Evolutionary conservation across 1,140 invertebrate species (phyloP).

Genomic region (Colletes latitarsis): DNA sequence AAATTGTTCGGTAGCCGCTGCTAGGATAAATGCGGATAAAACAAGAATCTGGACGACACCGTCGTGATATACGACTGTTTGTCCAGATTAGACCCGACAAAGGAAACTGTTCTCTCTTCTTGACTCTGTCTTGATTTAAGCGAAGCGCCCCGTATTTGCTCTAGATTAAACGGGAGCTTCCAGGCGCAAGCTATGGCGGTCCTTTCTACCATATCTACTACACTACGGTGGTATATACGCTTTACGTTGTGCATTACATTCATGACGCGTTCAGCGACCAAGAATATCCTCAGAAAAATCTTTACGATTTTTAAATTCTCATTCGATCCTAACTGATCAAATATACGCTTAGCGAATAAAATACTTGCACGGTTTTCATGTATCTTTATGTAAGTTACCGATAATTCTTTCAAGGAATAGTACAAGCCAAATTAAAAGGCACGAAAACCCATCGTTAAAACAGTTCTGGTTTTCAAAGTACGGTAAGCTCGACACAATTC

Average conservation of each 20-base stretch:
- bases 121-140: slow-evolving; percentile 67
- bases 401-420: no score
- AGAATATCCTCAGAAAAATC: slow-evolving; percentile 4
- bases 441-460: not conserved
- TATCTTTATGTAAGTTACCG: no score
- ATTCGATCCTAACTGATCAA: not conserved
- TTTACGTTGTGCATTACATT: slow-evolving; percentile 48
- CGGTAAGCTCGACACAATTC: no score
- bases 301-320: not conserved
- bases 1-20: slow-evolving; percentile 41
- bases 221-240: not conserved
- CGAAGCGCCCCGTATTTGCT: slow-evolving; percentile 70
- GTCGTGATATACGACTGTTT: slow-evolving; percentile 68
- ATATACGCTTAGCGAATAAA: not conserved
- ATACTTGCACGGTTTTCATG: no score
- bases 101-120: slow-evolving; percentile 67
- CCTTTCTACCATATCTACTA: slow-evolving; percentile 43
- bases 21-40: slow-evolving; percentile 58
- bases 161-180: slow-evolving; percentile 69
- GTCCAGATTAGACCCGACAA: slow-evolving; percentile 75
- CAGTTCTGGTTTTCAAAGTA: not conserved
- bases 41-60: slow-evolving; percentile 31
- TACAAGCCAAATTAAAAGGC: no score
- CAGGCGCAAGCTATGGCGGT: slow-evolving; percentile 3
- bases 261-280: not conserved